These are phyloP conservation scores for Imbricaverruca yamaguchii DNA, from an alignment of 2,888 invertebrate species.

Conservation along the genomic window DNA sequence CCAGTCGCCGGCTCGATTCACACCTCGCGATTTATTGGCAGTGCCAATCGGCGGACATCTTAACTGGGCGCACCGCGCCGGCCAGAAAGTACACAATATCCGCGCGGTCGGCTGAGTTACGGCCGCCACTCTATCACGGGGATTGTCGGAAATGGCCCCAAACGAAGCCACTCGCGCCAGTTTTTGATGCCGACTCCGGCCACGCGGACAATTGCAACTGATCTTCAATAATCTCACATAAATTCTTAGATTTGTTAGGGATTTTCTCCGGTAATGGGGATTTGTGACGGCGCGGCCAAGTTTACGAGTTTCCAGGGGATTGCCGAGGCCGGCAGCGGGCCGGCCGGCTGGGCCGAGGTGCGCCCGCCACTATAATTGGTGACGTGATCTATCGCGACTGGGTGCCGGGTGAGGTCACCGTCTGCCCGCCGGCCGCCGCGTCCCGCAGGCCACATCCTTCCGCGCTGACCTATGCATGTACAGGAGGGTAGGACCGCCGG, in stretches of 20 bases:
- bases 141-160: slow-evolving; percentile 2
- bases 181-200: slow-evolving; percentile 18
- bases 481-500: no score
- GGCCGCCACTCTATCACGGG: background rate
- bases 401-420: background rate
- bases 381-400: background rate
- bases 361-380: background rate
- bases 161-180: background rate
- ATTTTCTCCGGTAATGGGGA: slow-evolving; percentile 16
- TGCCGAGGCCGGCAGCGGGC: background rate
- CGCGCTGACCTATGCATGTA: no score
- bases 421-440: no score
- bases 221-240: slow-evolving; percentile 21
- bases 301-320: slow-evolving; percentile 19
- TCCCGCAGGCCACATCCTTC: no score
- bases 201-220: slow-evolving; percentile 19
- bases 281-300: background rate
- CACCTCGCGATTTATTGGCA: slow-evolving; percentile 18
- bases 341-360: background rate
- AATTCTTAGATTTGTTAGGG: slow-evolving; percentile 19
- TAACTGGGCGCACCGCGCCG: slow-evolving; percentile 1
- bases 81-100: slow-evolving; percentile 21
- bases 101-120: background rate
- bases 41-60: slow-evolving; percentile 19
- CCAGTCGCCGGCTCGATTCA: background rate